Evolutionary conservation across 2,888 invertebrate genomes (phyloP), one percentile per base, ranked within the genome.

Genomic region (Phragmatobia fuliginosa): DNA sequence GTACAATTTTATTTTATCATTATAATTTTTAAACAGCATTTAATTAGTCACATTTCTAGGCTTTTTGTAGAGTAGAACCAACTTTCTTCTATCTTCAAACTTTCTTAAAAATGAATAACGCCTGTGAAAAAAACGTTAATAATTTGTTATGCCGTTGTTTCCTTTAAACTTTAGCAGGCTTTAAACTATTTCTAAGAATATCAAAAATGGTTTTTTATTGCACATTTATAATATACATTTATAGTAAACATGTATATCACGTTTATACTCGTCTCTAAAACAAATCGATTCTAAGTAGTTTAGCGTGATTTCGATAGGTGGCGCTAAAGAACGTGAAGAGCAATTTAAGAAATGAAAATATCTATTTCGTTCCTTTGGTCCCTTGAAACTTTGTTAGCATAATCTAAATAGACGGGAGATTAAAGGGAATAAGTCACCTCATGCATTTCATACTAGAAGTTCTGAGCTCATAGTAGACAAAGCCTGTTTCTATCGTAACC

Each of bases 131-230:
- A 31, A 21, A 41, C 18, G 21, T 0, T 3, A n/a, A n/a, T n/a
- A n/a, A 1, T 21, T 11, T 31, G 2, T 14, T 11, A 7, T 45
- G 31, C 11, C 11, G 11, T 31, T 45, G 32, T 62, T 62, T n/a
- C 45, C 45, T n/a, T 32, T 62, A 6, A 45, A 62, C 11, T 62
- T 62, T 32, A 1, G 21, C n/a, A 62, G 62, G 62, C 62, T 18
- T 21, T 62, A 32, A 18, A 11, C 2, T 41, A 28, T 6, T 18
- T 16, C n/a, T n/a, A n/a, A n/a, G n/a, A n/a, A n/a, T n/a, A n/a
- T n/a, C n/a, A n/a, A n/a, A n/a, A n/a, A n/a, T n/a, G n/a, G n/a
- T n/a, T n/a, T n/a, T n/a, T n/a, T n/a, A n/a, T n/a, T n/a, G n/a
- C n/a, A n/a, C n/a, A n/a, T n/a, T n/a, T n/a, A n/a, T n/a, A n/a